Percentiles rank a stretch among this genome's conserved stretches.
Evolutionary conservation across 2,888 invertebrate genomes (phyloP).

Genomic region (Cartodere bifasciata): DNA sequence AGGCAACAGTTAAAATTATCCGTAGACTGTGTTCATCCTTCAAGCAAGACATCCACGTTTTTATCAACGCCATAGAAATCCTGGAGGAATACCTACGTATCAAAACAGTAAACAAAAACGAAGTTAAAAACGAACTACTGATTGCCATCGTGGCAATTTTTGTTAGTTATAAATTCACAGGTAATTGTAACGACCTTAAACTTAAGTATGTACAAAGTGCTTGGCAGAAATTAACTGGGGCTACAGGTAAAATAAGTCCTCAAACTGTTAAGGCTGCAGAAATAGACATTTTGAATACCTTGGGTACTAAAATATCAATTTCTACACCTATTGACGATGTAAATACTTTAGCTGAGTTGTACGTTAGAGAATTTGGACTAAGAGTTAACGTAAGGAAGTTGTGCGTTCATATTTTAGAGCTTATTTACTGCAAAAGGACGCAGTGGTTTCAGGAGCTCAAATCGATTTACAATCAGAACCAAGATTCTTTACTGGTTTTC

Average conservation of each 20-base stretch:
- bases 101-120: conserved; percentile 17
- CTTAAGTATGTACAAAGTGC: too few relatives aligned
- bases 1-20: conserved; percentile 20
- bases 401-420: conserved; percentile 24
- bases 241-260: too few relatives aligned
- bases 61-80: conserved; percentile 25
- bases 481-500: conserved; percentile 20
- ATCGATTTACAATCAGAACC: conserved; percentile 20
- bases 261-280: conserved; percentile 22
- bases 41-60: conserved; percentile 26
- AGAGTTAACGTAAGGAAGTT: conserved; percentile 20
- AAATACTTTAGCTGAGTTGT: conserved; percentile 25
- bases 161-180: conserved; percentile 25
- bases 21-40: conserved; percentile 24
- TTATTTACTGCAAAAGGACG: conserved; percentile 21
- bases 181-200: conserved; percentile 23
- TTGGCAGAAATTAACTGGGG: too few relatives aligned
- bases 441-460: conserved; percentile 23
- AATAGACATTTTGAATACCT: conserved; percentile 21
- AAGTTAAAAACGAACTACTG: conserved; percentile 22
- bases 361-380: conserved; percentile 21
- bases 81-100: conserved; percentile 23
- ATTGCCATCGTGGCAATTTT: conserved; percentile 21
- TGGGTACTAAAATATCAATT: conserved; percentile 23
- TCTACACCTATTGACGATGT: conserved; percentile 25